Evolutionary conservation across 2,113 vertebrate genomes (phyloP), one percentile per base, ranked within the genome.

Genomic region (Vulpes vulpes): DNA sequence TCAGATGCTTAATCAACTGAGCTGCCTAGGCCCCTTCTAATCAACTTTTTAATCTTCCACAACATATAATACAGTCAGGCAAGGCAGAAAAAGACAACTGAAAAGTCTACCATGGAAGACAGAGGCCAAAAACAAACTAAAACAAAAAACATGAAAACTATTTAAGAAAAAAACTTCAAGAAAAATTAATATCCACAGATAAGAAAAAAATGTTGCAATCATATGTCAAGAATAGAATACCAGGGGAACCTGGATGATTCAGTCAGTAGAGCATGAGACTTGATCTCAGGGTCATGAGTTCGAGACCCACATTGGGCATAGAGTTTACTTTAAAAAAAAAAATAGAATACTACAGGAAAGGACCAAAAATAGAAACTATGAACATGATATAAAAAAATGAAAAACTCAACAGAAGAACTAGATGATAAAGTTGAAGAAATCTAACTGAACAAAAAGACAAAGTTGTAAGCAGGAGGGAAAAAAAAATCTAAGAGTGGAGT

Each of bases 391-490:
- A 11, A 73, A 71, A 38, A 93, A 90, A 83, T 30, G 2, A 81
- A 84, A 89, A 96, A 92, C 3, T 81, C 59, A 90, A 17, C 14
- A 94, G 60, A 91, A 32, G 9, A 32, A 90, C 32, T n/a, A 2
- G 5, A 53, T 51, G 15, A 88, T 93, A 88, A 96, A 92, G 38
- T 25, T 89, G 30, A 96, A 85, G 67, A 96, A 87, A 93, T 35
- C 10, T 78, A 80, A 8, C 27, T 69, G 15, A 92, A 11, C 64
- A 94, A 93, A 84, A 95, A 71, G 7, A 82, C 11, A 87, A 94
- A 89, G 27, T 64, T 67, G 2, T 51, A 95, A 95, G 73, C 6
- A 83, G 0, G 0, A n/a, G 25, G 7, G 35, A 59, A 35, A 93
- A 71, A 82, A 22, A 60, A 82, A 80, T 7, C 12, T 76, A 86